Conservation (phyloP, 2,797 vertebrate species). For the Limnodromus scolopaceus region DNA sequence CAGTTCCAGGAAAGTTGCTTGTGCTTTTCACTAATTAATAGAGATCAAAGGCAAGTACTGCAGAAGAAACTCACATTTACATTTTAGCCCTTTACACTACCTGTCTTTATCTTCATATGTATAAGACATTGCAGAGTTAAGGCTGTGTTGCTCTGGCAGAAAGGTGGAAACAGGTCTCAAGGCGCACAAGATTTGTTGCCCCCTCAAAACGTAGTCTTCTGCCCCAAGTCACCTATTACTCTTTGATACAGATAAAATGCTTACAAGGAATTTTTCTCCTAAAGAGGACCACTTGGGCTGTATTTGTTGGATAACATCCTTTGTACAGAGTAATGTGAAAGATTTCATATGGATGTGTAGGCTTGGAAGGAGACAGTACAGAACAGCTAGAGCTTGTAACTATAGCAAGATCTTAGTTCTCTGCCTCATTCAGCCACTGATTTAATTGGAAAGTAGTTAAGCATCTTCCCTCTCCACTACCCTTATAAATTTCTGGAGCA, state of each 20-base stretch:
- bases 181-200: not conserved
- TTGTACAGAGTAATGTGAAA: not conserved
- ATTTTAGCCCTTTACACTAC: not conserved
- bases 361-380: not conserved
- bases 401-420: not conserved
- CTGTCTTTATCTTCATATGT: not conserved
- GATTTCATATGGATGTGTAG: not conserved
- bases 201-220: not conserved
- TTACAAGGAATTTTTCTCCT: not conserved
- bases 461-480: not conserved
- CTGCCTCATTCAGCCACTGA: not conserved
- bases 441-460: not conserved
- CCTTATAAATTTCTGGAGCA: not conserved
- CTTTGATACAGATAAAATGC: not conserved
- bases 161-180: not conserved
- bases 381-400: not conserved
- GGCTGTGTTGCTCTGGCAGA: not conserved
- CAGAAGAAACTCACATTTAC: not conserved
- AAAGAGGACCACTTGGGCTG: not conserved
- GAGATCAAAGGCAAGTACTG: not conserved
- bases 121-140: not conserved
- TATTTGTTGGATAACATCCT: not conserved
- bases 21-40: not conserved
- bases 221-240: not conserved
- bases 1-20: not conserved